phyloP scores from a whole-genome alignment of 53 echinoderm and acorn worm genomes.

The Paracentrotus lividus region DNA sequence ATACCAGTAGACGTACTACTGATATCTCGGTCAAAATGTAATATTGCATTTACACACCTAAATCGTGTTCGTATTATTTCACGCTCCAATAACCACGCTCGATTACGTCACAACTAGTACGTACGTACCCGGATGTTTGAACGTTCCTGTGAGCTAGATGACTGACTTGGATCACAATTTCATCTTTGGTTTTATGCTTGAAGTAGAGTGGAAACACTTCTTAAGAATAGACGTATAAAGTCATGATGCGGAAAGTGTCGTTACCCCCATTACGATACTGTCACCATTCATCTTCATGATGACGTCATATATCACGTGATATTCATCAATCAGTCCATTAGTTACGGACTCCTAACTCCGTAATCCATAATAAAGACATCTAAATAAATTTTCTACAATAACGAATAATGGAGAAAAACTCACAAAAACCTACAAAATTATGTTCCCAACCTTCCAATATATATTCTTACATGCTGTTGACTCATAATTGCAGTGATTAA shows the following conservation, averaged over 20 bases:
- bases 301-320: background rate
- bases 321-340: background rate
- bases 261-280: background rate
- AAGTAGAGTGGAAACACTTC: background rate
- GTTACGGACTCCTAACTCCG: background rate
- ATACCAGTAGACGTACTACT: no score
- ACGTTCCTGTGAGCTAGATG: background rate
- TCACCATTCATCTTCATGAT: background rate
- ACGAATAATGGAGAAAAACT: no score
- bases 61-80: constrained; percentile 1
- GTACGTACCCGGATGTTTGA: background rate
- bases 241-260: background rate
- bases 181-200: background rate
- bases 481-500: no score
- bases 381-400: no score
- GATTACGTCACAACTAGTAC: background rate
- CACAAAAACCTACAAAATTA: no score
- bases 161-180: background rate
- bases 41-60: background rate
- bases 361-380: no score
- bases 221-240: no score
- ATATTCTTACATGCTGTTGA: no score
- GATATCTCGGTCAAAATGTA: no score
- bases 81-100: constrained; percentile 31
- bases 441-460: no score